These are phyloP conservation scores for Proteles cristata DNA, from an alignment of 2,113 vertebrate species.

Conservation along the genomic window DNA sequence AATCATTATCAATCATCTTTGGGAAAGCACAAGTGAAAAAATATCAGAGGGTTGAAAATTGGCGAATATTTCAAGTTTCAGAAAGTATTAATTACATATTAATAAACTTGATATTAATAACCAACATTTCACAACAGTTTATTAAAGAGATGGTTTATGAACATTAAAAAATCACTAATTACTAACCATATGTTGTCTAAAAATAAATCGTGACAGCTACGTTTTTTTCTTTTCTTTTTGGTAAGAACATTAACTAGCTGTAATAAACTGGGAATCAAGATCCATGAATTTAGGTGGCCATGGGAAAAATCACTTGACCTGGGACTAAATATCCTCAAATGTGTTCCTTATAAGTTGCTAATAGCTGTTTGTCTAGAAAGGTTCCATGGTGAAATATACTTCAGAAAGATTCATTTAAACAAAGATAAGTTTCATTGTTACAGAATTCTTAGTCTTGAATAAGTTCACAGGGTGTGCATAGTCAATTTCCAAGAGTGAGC, in stretches of 20 bases:
- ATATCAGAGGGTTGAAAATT: background rate
- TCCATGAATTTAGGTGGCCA: background rate
- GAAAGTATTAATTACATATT: background rate
- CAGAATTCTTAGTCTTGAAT: background rate
- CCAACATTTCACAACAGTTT: background rate
- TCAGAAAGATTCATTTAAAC: background rate
- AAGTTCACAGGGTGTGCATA: background rate
- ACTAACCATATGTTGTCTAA: background rate
- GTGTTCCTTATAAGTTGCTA: background rate
- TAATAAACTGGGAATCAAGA: background rate
- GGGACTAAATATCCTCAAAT: background rate
- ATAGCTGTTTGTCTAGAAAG: background rate
- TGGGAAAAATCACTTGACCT: background rate
- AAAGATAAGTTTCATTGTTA: background rate
- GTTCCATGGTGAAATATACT: background rate
- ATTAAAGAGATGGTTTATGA: background rate
- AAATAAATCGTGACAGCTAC: background rate
- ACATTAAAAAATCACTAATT: background rate
- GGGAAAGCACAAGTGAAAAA: background rate
- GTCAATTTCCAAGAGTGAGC: background rate
- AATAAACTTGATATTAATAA: background rate
- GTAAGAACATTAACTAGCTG: background rate
- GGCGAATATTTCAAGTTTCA: constrained; percentile 12
- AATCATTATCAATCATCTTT: background rate
- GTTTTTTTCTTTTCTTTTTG: background rate